Evolutionary conservation across 2,888 invertebrate species (phyloP), one percentile per base, ranked within the genome.

Genomic region (Phortica okadai): DNA sequence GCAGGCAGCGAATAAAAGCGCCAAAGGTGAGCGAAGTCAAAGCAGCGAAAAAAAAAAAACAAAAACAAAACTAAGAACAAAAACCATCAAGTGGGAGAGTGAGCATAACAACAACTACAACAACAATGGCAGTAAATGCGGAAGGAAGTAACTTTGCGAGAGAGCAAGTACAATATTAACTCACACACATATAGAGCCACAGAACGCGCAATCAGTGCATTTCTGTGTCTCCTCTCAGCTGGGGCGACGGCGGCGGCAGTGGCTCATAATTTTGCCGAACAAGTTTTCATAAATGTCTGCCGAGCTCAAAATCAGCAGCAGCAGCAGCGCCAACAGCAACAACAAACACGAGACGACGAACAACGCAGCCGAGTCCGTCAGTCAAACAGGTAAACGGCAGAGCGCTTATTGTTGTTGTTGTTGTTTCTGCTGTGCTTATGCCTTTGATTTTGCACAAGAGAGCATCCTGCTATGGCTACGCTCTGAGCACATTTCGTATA

Each of bases 281-380:
- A 85, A 85, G 88, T 88, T 85, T 67, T 88, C 85, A 85, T 85
- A 86, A 86, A 87, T 86, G 86, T 83, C 82, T 78, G 83, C 70
- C 56, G 62, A 62, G 25, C 56, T 16, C 56, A 25, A 62, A 16
- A 25, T 6, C 10, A 16, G 21, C 62, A 62, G 6, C 62, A 62
- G 21, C 8, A 62, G 16, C 21, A 62, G 6, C 21, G 1, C 16
- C 25, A 62, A 62, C 62, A 62, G 21, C 6, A 50, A 50, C 8
- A 62, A 21, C 25, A 62, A 62, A 25, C 62, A 25, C 25, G 10
- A 25, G 10, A 62, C 33, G 33, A 33, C 33, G 33, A 33, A 33
- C 33, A 14, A 45, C 69, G 42, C 44, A 76, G 79, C 77, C 45
- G 69, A 45, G 70, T 33, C 33, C 2, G 33, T 33, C 33, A 33